These are phyloP conservation scores for Elysia crispata DNA, from an alignment of 2,888 invertebrate genomes.

Conservation along the genomic window DNA sequence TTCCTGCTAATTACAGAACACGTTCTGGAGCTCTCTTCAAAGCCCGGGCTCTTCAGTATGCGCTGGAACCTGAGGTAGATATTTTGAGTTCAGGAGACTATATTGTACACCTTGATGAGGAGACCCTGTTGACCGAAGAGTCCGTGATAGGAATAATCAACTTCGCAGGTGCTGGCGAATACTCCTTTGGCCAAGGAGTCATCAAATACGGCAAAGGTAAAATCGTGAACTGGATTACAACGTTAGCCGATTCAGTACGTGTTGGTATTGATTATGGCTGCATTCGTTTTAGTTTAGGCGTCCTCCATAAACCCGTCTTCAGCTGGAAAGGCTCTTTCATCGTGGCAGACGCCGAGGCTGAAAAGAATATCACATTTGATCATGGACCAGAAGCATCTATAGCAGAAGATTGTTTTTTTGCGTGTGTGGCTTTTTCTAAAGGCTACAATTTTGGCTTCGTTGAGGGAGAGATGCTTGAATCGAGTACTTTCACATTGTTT, in stretches of 20 bases:
- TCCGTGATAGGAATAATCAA: constrained; percentile 70
- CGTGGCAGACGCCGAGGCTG: constrained; percentile 67
- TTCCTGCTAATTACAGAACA: constrained; percentile 50
- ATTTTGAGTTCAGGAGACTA: constrained; percentile 67
- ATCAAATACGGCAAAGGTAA: constrained; percentile 50
- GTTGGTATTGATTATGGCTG: constrained; percentile 71
- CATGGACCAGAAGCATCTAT: constrained; percentile 67
- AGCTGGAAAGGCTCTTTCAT: constrained; percentile 73
- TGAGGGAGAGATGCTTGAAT: constrained; percentile 72
- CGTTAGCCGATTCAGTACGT: constrained; percentile 66
- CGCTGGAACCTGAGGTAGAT: constrained; percentile 58
- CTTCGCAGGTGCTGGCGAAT: constrained; percentile 65
- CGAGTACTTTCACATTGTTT: constrained; percentile 66
- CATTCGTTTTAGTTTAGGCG: constrained; percentile 65
- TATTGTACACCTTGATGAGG: constrained; percentile 72
- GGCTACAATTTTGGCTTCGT: constrained; percentile 70
- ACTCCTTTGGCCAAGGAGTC: constrained; percentile 69
- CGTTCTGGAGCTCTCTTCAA: constrained; percentile 63
- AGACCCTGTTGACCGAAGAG: constrained; percentile 68
- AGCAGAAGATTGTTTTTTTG: constrained; percentile 72
- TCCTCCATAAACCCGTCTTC: constrained; percentile 68
- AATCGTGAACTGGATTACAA: constrained; percentile 70
- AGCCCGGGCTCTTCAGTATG: constrained; percentile 69
- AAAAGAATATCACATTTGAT: constrained; percentile 61
- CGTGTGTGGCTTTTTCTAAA: constrained; percentile 63